Evolutionary conservation across 64 coral and sea anemone species (phyloP).

Genomic region (Platygyra sinensis): DNA sequence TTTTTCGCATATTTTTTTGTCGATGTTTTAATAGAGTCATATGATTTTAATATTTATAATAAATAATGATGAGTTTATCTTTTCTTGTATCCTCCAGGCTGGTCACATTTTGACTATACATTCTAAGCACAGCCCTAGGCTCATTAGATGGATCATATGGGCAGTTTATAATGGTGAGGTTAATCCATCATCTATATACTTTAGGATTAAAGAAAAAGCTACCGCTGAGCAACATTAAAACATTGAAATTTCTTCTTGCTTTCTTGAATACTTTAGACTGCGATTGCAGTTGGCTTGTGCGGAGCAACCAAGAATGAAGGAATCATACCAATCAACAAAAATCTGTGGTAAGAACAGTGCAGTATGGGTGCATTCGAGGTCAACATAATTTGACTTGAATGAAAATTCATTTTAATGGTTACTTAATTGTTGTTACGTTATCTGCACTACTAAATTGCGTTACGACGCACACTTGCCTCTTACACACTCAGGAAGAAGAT

Average conservation of each 20-base stretch:
- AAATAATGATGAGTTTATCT: neutral
- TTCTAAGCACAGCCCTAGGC: slow-evolving; percentile 61
- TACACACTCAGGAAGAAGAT: too few species aligned
- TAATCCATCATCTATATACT: neutral
- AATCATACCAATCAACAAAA: slow-evolving; percentile 83
- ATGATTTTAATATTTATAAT: neutral
- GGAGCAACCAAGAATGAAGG: slow-evolving; percentile 78
- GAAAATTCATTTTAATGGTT: too few species aligned
- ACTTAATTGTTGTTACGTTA: too few species aligned
- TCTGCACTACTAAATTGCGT: too few species aligned
- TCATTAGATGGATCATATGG: slow-evolving; percentile 85
- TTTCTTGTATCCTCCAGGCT: slow-evolving; percentile 41
- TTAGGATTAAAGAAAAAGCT: neutral
- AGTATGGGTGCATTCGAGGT: too few species aligned
- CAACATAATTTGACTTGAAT: too few species aligned
- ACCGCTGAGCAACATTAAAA: neutral
- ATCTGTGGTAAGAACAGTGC: slow-evolving; percentile 66
- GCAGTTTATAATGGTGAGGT: slow-evolving; percentile 65
- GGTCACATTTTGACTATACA: slow-evolving; percentile 81
- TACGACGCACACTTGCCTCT: too few species aligned
- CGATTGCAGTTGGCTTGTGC: slow-evolving; percentile 70
- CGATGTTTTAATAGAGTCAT: neutral
- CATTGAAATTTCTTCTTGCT: neutral
- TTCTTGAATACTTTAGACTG: slow-evolving; percentile 28
- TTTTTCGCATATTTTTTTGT: neutral